Evolutionary conservation across 2,113 vertebrate species (phyloP).

Genomic region (Uria lomvia): DNA sequence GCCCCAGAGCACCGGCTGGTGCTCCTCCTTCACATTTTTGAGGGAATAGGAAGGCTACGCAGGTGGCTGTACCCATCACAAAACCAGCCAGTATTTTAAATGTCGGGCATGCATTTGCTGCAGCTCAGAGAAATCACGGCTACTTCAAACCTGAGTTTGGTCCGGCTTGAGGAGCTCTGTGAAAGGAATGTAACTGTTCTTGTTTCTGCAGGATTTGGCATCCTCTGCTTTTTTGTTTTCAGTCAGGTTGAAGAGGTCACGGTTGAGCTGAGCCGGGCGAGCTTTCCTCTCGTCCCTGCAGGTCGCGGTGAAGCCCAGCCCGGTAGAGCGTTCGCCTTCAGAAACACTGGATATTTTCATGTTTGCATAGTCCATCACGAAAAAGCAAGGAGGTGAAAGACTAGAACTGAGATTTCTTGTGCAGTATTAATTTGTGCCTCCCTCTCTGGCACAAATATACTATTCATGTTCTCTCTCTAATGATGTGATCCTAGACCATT

Average conservation of each 20-base stretch:
- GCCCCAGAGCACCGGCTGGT: neutral
- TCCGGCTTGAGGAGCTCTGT: neutral
- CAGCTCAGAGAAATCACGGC: neutral
- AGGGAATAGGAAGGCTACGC: neutral
- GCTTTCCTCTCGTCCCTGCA: accelerated
- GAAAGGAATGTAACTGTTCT: neutral
- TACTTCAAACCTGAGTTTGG: neutral
- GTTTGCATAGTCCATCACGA: neutral
- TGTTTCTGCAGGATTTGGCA: neutral
- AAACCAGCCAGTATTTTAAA: neutral
- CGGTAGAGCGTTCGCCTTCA: accelerated
- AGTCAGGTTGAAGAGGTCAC: neutral
- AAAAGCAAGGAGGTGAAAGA: neutral
- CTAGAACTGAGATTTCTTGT: neutral
- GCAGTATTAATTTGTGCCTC: neutral
- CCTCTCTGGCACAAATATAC: neutral
- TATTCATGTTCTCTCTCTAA: neutral
- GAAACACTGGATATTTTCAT: neutral
- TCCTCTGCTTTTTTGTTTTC: neutral
- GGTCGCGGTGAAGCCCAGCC: neutral
- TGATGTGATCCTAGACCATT: neutral
- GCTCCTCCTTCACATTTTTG: neutral
- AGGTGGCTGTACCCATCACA: neutral
- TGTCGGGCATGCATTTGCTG: neutral
- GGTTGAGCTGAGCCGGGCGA: neutral